A percentile compares a stretch with the other conserved stretches of the same genome.
Evolutionary conservation across 2,113 vertebrate genomes (phyloP).

Genomic region (Lepisosteus oculatus): DNA sequence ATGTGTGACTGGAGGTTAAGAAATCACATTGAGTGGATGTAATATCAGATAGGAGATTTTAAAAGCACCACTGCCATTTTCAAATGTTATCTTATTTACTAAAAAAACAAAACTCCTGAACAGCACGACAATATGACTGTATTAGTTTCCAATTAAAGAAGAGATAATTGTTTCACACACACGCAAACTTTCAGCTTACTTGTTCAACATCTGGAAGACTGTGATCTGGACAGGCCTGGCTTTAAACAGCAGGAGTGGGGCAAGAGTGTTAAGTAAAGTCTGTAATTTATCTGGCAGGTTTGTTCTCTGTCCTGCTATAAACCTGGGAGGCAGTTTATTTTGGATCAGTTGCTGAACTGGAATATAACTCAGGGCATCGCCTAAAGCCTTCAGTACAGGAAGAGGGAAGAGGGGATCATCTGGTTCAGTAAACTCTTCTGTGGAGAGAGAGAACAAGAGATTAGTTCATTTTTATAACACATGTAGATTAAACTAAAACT

Average conservation of each 20-base stretch:
- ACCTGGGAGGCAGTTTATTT: slow-evolving; percentile 76
- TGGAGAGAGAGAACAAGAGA: slow-evolving; percentile 2
- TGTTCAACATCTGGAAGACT: slow-evolving; percentile 81
- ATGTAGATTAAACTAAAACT: slow-evolving; percentile 5
- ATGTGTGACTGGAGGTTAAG: too few relatives aligned
- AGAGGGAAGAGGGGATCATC: slow-evolving; percentile 62
- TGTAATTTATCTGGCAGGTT: slow-evolving; percentile 83
- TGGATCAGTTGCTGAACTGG: slow-evolving; percentile 78
- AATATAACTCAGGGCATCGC: slow-evolving; percentile 75
- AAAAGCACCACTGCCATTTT: too few relatives aligned
- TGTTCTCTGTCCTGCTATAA: slow-evolving; percentile 80
- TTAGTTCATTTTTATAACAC: too few relatives aligned
- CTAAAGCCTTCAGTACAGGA: slow-evolving; percentile 75
- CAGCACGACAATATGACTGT: too few relatives aligned
- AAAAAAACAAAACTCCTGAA: too few relatives aligned
- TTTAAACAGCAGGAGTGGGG: slow-evolving; percentile 81
- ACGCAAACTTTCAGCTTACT: slow-evolving; percentile 70
- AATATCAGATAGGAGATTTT: too few relatives aligned
- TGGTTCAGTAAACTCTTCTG: slow-evolving; percentile 65
- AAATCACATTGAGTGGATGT: too few relatives aligned
- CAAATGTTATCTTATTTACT: too few relatives aligned
- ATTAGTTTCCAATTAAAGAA: neutral
- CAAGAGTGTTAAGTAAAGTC: slow-evolving; percentile 83
- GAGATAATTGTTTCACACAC: neutral
- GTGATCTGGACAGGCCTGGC: slow-evolving; percentile 84